Evolutionary conservation across 2,888 invertebrate genomes (phyloP).

Genomic region (Hydraecia micacea): DNA sequence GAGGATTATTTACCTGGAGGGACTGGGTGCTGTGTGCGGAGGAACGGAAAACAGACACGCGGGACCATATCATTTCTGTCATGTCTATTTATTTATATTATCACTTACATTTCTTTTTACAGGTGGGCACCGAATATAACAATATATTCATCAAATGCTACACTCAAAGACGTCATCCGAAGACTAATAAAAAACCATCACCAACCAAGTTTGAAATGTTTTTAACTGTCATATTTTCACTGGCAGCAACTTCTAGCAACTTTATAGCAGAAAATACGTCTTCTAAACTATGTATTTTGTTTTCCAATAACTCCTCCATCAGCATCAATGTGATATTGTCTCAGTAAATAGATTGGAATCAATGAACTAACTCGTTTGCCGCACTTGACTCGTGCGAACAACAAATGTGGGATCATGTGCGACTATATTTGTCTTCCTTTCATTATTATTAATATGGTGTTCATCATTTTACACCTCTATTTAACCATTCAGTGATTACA

Average conservation of each 20-base stretch:
- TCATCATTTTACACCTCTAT: neutral
- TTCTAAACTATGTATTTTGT: neutral
- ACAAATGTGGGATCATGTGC: neutral
- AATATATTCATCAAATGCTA: neutral
- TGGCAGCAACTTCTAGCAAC: neutral
- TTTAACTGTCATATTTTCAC: neutral
- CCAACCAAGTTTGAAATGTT: neutral
- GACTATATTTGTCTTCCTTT: neutral
- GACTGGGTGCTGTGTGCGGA: too few species aligned
- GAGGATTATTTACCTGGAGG: too few species aligned
- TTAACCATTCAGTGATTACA: accelerated
- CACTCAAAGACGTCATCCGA: neutral
- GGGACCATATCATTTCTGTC: neutral
- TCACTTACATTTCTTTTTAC: neutral
- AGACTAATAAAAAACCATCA: neutral
- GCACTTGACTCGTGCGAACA: conserved; percentile 18
- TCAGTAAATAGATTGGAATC: conserved; percentile 32
- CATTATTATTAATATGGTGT: neutral
- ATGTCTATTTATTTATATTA: neutral
- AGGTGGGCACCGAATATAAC: neutral
- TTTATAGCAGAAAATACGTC: neutral
- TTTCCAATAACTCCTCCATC: neutral
- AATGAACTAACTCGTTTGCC: conserved; percentile 37
- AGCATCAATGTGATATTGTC: conserved; percentile 2
- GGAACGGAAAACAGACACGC: too few species aligned